Evolutionary conservation across 2,113 vertebrate genomes (phyloP).

Genomic region (Peromyscus polionotus): DNA sequence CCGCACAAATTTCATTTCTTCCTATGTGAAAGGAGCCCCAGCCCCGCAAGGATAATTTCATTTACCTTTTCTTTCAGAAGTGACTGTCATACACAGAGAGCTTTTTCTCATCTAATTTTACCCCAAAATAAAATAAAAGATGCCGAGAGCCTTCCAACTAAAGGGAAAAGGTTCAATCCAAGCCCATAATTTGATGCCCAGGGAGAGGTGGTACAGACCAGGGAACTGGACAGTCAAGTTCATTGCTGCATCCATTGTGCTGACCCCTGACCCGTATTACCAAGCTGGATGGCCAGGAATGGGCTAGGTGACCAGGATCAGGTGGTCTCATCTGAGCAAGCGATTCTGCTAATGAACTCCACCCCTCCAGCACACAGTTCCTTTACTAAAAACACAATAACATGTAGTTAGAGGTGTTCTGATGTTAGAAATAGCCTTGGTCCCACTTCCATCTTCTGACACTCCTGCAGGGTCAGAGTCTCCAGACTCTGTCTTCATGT

Average conservation of each 20-base stretch:
- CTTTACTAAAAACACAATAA: not conserved
- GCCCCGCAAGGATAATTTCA: not conserved
- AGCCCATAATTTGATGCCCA: fast-evolving
- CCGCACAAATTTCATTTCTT: not conserved
- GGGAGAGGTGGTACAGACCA: fast-evolving
- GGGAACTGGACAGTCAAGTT: fast-evolving
- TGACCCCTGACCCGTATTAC: not conserved
- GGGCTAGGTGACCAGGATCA: fast-evolving
- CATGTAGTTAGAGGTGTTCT: fast-evolving
- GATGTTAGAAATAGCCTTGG: fast-evolving
- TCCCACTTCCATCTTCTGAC: fast-evolving
- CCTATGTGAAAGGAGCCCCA: not conserved
- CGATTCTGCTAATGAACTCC: not conserved
- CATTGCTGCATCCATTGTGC: too few relatives aligned
- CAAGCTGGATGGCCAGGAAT: fast-evolving
- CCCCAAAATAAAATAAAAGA: constrained; percentile 25
- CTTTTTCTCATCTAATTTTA: constrained; percentile 52
- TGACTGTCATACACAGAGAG: not conserved
- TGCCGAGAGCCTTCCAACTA: not conserved
- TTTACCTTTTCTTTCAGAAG: constrained; percentile 48
- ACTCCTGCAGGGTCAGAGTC: too few relatives aligned
- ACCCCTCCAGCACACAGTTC: fast-evolving
- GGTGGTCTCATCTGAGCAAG: not conserved
- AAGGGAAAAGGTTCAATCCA: not conserved
- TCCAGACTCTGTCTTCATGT: not conserved